These are phyloP conservation scores for Chloebia gouldiae DNA, from an alignment of 2,113 vertebrate genomes.

Conservation along the genomic window DNA sequence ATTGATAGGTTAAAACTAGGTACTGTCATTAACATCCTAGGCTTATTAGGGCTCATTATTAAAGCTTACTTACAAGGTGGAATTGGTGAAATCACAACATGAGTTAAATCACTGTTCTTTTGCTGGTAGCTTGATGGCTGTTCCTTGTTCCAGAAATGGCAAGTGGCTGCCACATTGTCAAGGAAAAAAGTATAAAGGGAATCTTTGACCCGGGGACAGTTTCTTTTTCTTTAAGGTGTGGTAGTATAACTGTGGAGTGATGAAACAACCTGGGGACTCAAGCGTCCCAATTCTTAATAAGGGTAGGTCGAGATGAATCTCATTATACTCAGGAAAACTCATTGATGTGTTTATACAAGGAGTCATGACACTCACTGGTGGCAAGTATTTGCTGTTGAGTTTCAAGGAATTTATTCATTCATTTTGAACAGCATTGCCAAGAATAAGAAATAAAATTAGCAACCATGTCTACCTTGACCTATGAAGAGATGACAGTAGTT, in stretches of 20 bases:
- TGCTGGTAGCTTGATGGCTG: background rate
- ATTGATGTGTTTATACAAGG: background rate
- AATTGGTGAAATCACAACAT: background rate
- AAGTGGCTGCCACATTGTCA: background rate
- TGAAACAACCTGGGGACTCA: background rate
- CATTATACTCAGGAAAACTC: background rate
- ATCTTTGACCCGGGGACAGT: background rate
- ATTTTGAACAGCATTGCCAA: background rate
- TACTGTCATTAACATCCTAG: background rate
- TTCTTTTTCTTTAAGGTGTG: background rate
- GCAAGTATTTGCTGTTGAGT: background rate
- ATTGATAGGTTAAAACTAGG: background rate
- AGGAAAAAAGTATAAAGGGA: background rate
- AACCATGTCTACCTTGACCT: background rate
- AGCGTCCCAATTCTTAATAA: background rate
- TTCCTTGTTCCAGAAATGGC: background rate
- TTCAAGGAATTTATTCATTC: background rate
- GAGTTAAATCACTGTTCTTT: background rate
- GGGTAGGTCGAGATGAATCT: background rate
- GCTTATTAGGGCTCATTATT: background rate
- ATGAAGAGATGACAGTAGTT: background rate
- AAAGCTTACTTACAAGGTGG: background rate
- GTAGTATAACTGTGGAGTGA: background rate
- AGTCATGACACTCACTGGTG: background rate
- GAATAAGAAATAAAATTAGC: background rate